Evolutionary conservation across 2,888 invertebrate species (phyloP), one percentile per base, ranked within the genome.

Genomic region (Chouioia cunea): DNA sequence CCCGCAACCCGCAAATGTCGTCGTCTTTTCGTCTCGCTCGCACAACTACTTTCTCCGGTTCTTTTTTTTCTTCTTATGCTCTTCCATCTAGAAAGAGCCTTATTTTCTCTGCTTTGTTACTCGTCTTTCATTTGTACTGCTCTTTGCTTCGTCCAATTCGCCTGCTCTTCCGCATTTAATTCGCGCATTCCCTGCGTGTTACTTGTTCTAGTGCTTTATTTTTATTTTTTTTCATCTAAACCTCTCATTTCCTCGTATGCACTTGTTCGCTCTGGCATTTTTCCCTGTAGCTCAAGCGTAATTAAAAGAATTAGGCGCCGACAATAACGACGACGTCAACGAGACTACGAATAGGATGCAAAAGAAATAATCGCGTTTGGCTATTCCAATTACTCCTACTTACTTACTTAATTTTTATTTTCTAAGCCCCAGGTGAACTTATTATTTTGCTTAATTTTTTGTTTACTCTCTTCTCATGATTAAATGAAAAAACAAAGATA

Each of bases 1-100:
- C 48, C 36, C 44, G 23, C n/a, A n/a, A n/a, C 63, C 36, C 14
- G 48, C 18, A 6, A 18, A 16, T 50, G 50, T 18, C 50, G 16
- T 50, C 54, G 72, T 69, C 68, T 73, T 65, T 56, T 60, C 54
- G 43, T 47, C 59, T 72, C 65, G 54, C n/a, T n/a, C n/a, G n/a
- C n/a, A n/a, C n/a, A 1, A 15, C 47, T 15, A 47, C 12, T n/a
- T 27, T 16, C 20, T 47, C 57, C 23, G 22, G 20, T 15, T 48
- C 43, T 58, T 20, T 66, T 53, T 46, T 20, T 65, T 3, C 23
- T 22, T 63, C 43, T 47, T 43, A 59, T 44, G 36, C 23, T 53
- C 23, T 14, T 53, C 22, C 16, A 23, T 14, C 23, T n/a, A 27
- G 3, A 27, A 27, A 6, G n/a, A n/a, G 22, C 18, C 44, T 23